A percentile compares a stretch with the other conserved stretches of the same genome.
phyloP scores from a whole-genome alignment of 2,888 invertebrate species.

The Hemicrepidius hirtus region DNA sequence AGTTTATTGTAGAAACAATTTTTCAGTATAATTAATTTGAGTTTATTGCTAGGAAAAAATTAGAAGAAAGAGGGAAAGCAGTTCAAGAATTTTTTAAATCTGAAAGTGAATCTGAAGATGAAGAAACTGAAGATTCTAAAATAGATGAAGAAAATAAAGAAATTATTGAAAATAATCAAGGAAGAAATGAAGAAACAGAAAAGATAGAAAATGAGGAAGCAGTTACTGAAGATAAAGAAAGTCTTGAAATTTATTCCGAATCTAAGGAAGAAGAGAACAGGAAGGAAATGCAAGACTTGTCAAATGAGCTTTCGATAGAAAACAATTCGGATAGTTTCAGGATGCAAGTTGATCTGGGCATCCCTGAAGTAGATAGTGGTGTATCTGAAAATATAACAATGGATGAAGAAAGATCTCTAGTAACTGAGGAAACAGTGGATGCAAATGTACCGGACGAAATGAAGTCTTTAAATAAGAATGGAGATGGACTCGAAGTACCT shows the following conservation, averaged over 20 bases:
- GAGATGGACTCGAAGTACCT: no score
- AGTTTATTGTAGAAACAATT: no score
- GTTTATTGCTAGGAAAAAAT: slow-evolving; percentile 75
- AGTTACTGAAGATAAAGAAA: slow-evolving; percentile 30
- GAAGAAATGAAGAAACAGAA: background rate
- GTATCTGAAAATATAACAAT: no score
- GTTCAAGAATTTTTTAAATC: slow-evolving; percentile 86
- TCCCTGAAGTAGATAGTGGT: no score
- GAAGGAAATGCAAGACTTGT: slow-evolving; percentile 24
- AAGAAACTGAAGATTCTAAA: background rate
- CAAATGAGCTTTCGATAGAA: no score
- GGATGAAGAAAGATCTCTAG: no score
- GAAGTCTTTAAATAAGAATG: no score
- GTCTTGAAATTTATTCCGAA: slow-evolving; percentile 1
- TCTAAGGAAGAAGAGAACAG: slow-evolving; percentile 1
- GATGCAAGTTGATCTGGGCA: no score
- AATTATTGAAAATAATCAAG: background rate
- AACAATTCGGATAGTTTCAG: no score
- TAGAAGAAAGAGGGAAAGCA: slow-evolving; percentile 84
- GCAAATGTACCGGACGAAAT: no score
- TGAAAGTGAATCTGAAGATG: slow-evolving; percentile 76
- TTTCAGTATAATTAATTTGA: no score
- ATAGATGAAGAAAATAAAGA: background rate
- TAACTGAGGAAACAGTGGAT: no score
- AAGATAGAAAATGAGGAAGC: slow-evolving; percentile 29